These are phyloP conservation scores for Tiphia femorata DNA, from an alignment of 2,888 invertebrate species.

Conservation along the genomic window DNA sequence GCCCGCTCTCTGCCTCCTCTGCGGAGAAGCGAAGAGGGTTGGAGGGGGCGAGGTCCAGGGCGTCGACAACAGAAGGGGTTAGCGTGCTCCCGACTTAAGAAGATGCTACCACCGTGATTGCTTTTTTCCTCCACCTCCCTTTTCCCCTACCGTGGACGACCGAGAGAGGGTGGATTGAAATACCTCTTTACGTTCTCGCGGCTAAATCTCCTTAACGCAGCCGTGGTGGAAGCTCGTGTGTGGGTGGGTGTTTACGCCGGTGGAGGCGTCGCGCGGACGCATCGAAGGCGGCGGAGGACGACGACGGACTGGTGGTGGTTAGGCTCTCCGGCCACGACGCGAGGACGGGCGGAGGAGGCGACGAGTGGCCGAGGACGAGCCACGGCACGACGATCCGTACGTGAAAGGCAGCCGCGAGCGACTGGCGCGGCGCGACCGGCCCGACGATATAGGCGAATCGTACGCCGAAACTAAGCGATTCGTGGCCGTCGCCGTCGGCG, in stretches of 20 bases:
- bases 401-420: neutral
- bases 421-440: neutral
- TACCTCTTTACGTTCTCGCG: too few species aligned
- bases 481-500: conserved; percentile 1
- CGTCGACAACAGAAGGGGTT: neutral
- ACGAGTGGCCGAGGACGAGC: too few species aligned
- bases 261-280: neutral
- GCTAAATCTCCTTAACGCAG: neutral
- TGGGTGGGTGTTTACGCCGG: neutral
- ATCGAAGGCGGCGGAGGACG: neutral
- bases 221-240: too few species aligned
- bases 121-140: too few species aligned
- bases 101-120: too few species aligned
- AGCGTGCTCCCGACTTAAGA: too few species aligned
- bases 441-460: neutral
- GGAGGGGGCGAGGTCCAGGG: neutral
- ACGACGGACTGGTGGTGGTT: too few species aligned
- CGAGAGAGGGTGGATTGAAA: neutral
- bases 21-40: conserved; percentile 1
- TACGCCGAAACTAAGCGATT: conserved; percentile 1
- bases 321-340: too few species aligned
- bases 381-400: neutral
- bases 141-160: too few species aligned
- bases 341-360: too few species aligned
- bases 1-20: neutral